Evolutionary conservation across 2,888 invertebrate genomes (phyloP).

Genomic region (Harpagoxenus sublaevis): DNA sequence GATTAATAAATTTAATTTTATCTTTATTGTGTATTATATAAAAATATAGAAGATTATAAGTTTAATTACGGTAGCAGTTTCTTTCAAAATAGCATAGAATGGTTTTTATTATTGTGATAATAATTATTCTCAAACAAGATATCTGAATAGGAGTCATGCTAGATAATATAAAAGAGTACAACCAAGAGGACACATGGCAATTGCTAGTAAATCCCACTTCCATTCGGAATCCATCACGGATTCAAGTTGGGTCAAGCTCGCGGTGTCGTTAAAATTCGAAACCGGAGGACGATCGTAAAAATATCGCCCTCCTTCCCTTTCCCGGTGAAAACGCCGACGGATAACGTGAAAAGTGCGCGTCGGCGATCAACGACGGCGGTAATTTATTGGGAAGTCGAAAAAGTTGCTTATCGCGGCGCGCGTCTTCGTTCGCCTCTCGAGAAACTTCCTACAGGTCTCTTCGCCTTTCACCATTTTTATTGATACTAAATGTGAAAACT

Average conservation of each 20-base stretch:
- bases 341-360: conserved; percentile 52
- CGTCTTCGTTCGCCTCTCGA: conserved; percentile 27
- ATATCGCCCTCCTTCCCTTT: neutral
- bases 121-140: too few species aligned
- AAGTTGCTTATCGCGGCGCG: conserved; percentile 56
- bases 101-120: too few species aligned
- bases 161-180: too few species aligned
- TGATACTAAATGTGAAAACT: conserved; percentile 74
- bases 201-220: neutral
- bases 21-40: too few species aligned
- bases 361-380: conserved; percentile 67
- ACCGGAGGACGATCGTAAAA: conserved; percentile 36
- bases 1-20: too few species aligned
- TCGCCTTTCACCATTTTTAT: conserved; percentile 75
- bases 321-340: conserved; percentile 33
- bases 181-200: too few species aligned
- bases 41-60: too few species aligned
- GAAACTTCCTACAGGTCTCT: conserved; percentile 47
- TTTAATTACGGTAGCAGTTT: too few species aligned
- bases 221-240: neutral
- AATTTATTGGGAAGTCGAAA: conserved; percentile 70
- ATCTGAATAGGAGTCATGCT: too few species aligned
- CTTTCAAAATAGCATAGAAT: too few species aligned
- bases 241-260: conserved; percentile 8
- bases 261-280: conserved; percentile 27